These are phyloP conservation scores for Cebus imitator DNA, from an alignment of 2,113 vertebrate species.

Conservation along the genomic window DNA sequence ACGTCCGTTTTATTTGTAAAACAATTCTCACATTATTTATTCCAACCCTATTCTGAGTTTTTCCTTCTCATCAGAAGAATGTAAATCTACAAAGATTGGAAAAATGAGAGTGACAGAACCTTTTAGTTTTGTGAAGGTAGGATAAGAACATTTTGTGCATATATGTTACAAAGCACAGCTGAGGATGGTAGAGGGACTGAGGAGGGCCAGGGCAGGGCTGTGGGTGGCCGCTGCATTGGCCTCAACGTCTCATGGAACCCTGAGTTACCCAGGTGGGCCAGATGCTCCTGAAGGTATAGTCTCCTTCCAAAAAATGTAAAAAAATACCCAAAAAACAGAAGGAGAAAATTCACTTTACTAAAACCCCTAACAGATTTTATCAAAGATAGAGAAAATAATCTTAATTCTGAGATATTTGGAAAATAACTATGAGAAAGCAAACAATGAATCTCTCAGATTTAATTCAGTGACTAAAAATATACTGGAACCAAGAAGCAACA, in stretches of 20 bases:
- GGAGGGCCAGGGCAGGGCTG: background rate
- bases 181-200: rapidly evolving
- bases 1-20: background rate
- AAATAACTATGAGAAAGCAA: background rate
- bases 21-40: background rate
- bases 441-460: background rate
- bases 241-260: background rate
- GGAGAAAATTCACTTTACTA: background rate
- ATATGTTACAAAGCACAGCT: rapidly evolving
- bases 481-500: background rate
- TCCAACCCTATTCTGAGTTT: background rate
- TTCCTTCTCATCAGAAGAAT: background rate
- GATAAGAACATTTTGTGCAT: background rate
- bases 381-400: background rate
- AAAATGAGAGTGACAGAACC: background rate
- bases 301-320: background rate
- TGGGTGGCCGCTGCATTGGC: background rate
- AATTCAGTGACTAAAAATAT: background rate
- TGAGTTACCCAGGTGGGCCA: background rate
- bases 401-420: slow-evolving; percentile 1
- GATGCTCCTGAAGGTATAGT: background rate
- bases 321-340: background rate
- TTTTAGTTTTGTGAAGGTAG: background rate
- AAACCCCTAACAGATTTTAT: background rate
- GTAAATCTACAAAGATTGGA: background rate